These are phyloP conservation scores for Psilopsiagon aymara DNA, from an alignment of 2,113 vertebrate genomes.

Conservation along the genomic window DNA sequence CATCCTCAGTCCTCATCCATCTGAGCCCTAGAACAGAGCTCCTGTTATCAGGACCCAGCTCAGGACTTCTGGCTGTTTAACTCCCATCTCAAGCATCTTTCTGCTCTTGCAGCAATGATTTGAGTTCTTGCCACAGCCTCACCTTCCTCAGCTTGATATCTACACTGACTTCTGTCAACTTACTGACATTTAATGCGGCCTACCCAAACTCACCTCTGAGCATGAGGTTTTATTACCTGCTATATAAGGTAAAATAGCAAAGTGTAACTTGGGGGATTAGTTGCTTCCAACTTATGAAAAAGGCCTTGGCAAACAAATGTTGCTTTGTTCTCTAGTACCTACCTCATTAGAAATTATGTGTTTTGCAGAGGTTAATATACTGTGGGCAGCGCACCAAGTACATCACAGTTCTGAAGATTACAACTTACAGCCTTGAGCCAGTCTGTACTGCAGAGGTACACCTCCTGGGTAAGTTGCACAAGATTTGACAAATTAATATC, in stretches of 20 bases:
- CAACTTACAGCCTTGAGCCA: slow-evolving; percentile 93
- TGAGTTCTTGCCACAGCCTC: background rate
- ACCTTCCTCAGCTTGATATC: background rate
- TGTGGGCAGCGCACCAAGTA: slow-evolving; percentile 93
- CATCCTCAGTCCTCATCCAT: background rate
- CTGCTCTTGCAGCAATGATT: background rate
- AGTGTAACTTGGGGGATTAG: background rate
- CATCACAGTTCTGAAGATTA: slow-evolving; percentile 96
- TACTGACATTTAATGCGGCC: background rate
- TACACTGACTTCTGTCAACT: background rate
- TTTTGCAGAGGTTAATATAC: slow-evolving; percentile 88
- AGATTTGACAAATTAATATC: background rate
- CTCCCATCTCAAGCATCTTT: background rate
- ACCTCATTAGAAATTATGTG: slow-evolving; percentile 51
- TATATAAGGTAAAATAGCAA: slow-evolving; percentile 1
- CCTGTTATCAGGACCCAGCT: background rate
- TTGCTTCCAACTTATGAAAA: slow-evolving; percentile 1
- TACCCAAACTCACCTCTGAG: background rate
- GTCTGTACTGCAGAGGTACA: slow-evolving; percentile 83
- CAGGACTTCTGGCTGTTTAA: background rate
- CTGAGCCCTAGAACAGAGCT: background rate
- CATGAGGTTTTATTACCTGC: slow-evolving; percentile 35
- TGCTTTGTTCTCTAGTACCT: slow-evolving; percentile 18
- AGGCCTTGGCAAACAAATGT: background rate
- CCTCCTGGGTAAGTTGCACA: slow-evolving; percentile 87